A percentile compares a stretch with the other conserved stretches of the same genome.
Conservation (phyloP, 1,140 invertebrate species). For the Papilio polytes region DNA sequence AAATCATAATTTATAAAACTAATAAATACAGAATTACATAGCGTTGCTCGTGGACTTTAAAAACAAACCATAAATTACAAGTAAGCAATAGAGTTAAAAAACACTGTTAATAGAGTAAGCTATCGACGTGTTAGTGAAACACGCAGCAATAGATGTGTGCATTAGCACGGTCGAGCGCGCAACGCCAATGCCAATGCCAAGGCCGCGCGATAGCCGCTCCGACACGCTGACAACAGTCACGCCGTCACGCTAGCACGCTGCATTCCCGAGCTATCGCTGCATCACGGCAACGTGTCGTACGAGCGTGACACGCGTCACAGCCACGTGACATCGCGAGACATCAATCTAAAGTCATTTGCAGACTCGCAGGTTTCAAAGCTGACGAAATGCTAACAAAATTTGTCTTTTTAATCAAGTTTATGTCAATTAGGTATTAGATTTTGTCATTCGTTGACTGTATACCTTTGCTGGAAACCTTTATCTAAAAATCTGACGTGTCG, state of each 20-base stretch:
- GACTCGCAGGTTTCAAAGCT: background rate
- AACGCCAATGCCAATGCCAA: constrained; percentile 54
- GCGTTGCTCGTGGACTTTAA: background rate
- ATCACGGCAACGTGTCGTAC: constrained; percentile 52
- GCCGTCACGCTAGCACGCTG: constrained; percentile 48
- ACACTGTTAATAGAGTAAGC: background rate
- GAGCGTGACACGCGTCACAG: constrained; percentile 15
- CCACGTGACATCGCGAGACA: background rate
- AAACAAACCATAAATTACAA: background rate
- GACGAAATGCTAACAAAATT: background rate
- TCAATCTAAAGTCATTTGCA: background rate
- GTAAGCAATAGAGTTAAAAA: background rate
- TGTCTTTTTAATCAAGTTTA: background rate
- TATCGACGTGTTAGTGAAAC: background rate
- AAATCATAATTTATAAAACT: constrained; percentile 5
- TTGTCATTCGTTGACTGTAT: background rate
- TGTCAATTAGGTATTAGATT: background rate
- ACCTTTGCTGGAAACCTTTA: background rate
- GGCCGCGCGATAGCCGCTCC: constrained; percentile 54
- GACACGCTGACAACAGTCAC: constrained; percentile 52
- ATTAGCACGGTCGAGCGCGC: constrained; percentile 32
- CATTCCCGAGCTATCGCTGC: constrained; percentile 55
- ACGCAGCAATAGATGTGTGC: constrained; percentile 8
- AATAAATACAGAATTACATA: background rate
- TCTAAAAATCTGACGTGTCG: background rate